These are phyloP conservation scores for Corythaeola cristata DNA, from an alignment of 2,113 vertebrate genomes.

Conservation along the genomic window DNA sequence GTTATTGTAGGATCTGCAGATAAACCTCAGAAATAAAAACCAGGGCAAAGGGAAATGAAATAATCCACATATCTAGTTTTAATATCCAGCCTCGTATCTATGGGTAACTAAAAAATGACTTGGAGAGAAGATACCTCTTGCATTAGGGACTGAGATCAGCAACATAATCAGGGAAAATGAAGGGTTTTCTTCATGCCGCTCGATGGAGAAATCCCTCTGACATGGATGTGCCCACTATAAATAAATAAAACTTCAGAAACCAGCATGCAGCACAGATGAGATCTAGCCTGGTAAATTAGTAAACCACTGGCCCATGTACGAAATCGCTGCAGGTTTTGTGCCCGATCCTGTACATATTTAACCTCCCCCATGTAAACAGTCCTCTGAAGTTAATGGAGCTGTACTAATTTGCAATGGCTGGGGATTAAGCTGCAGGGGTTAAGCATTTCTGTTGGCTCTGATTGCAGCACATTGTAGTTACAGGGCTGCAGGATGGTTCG, in stretches of 20 bases:
- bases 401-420: slow-evolving; percentile 26
- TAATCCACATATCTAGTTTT: not conserved
- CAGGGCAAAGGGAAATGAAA: not conserved
- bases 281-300: not conserved
- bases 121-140: not conserved
- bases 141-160: not conserved
- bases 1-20: not conserved
- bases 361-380: not conserved
- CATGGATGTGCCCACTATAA: not conserved
- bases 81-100: not conserved
- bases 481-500: not conserved
- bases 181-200: not conserved
- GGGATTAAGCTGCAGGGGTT: not conserved
- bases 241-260: not conserved
- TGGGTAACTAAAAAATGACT: not conserved
- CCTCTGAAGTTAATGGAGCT: slow-evolving; percentile 31
- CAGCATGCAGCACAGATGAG: not conserved
- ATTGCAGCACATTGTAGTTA: not conserved
- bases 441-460: not conserved
- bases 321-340: not conserved
- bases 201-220: not conserved
- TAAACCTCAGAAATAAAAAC: not conserved
- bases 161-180: not conserved
- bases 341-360: not conserved
- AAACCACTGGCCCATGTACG: not conserved